Evolutionary conservation across 2,888 invertebrate genomes (phyloP).

Genomic region (Apamea crenata): DNA sequence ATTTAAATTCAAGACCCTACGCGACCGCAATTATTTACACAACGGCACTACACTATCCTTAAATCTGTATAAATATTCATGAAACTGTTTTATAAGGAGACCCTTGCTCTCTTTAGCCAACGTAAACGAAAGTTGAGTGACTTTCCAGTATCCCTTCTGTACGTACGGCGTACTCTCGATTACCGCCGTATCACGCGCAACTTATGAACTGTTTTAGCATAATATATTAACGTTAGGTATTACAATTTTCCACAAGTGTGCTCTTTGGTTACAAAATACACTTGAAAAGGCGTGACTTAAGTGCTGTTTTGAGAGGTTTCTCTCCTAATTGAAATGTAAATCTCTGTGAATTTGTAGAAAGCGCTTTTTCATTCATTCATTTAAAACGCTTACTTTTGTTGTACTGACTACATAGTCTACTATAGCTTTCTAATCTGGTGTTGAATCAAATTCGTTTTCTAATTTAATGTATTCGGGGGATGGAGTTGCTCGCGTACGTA

Average conservation of each 20-base stretch:
- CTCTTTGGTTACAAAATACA: conserved; percentile 57
- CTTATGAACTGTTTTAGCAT: conserved; percentile 71
- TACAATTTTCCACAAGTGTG: conserved; percentile 46
- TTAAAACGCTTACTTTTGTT: conserved; percentile 51
- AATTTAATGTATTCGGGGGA: conserved; percentile 44
- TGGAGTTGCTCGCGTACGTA: too few relatives aligned
- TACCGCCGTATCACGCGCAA: conserved; percentile 66
- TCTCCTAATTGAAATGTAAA: conserved; percentile 64
- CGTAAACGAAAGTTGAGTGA: conserved; percentile 79
- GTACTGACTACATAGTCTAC: conserved; percentile 30
- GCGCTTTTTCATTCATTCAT: conserved; percentile 57
- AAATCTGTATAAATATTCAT: conserved; percentile 86
- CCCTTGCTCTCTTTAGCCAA: conserved; percentile 78
- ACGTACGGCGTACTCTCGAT: conserved; percentile 37
- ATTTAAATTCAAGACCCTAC: conserved; percentile 79
- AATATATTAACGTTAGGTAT: conserved; percentile 62
- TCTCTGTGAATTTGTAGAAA: conserved; percentile 60
- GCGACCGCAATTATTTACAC: conserved; percentile 80
- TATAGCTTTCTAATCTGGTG: conserved; percentile 40
- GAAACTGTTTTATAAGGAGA: conserved; percentile 80
- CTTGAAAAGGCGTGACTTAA: conserved; percentile 60
- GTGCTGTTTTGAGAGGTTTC: conserved; percentile 42
- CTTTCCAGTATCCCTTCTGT: conserved; percentile 68
- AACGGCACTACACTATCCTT: conserved; percentile 81
- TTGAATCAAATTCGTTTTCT: conserved; percentile 40